Base-by-base conservation (phyloP, 2,888 invertebrate species). In the Dasysyrphus albostriatus region DNA sequence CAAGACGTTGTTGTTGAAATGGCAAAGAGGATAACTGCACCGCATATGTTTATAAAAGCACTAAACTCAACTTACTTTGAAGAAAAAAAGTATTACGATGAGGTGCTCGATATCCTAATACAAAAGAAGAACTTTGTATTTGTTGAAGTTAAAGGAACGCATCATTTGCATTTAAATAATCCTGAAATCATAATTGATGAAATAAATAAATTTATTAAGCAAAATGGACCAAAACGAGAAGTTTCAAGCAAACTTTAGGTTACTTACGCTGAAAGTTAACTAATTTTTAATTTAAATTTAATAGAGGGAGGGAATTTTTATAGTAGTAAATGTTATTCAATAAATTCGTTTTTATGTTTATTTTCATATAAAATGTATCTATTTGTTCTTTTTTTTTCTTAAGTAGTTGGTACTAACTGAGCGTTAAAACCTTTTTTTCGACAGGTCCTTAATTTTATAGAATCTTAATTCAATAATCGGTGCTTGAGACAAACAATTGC, bases 121-220 rank as follows among this genome's bases (percentile, higher is more conserved):
- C 44, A 76, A 49, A 92, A 93, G 78, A 92, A 92, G 0, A 93
- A 94, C 65, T 95, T 95, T 89, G 94, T 94, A 90, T 93, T 93
- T 88, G 94, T 95, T 76, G 93, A 94, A 81, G 92, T 96, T 0
- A 94, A 95, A n/a, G 96, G 96, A 3, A 94, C 94, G 5, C 97
- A 97, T 92, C 96, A 96, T 91, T 93, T 95, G 29, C 96, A 97
- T 93, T 93, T 97, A 82, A 95, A 95, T 88, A 93, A 95, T 88
- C 95, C 96, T 1, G 94, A 95, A 89, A 90, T 90, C 88, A 92
- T 96, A 29, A 94, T 94, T 0, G 93, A 94, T 1, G 90, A 94
- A 39, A 93, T 96, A 29, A 93, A 93, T 88, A 92, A 94, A 1
- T 96, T 95, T 90, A 92, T 95, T 39, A 37, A 54, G 10, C 14